phyloP scores from a whole-genome alignment of 2,888 invertebrate species.

The Heteropelma amictum region DNA sequence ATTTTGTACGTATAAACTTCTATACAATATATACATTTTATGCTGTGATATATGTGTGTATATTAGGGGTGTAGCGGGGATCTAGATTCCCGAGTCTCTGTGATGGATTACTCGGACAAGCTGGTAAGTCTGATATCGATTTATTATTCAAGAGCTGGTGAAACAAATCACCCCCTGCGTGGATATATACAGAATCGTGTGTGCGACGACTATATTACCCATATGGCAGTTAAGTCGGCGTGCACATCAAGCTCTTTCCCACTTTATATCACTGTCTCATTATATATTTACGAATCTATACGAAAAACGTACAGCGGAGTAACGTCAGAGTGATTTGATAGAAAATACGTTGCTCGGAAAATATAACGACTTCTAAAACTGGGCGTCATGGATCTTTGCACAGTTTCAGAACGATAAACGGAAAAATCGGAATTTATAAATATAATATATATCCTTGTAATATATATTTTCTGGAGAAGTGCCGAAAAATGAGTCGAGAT shows the following conservation, averaged over 20 bases:
- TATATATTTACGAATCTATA: not conserved
- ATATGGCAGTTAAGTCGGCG: conserved; percentile 8
- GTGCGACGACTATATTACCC: conserved; percentile 42
- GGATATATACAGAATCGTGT: conserved; percentile 7
- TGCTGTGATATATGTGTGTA: not conserved
- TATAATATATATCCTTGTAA: too few species aligned
- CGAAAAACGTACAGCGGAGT: not conserved
- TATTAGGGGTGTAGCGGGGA: conserved; percentile 24
- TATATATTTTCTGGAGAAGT: too few species aligned
- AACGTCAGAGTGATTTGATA: not conserved
- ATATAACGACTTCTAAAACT: too few species aligned
- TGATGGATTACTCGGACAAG: conserved; percentile 62
- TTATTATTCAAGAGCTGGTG: conserved; percentile 56
- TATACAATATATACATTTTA: not conserved
- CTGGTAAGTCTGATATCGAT: conserved; percentile 60
- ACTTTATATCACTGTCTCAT: conserved; percentile 21
- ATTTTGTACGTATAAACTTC: conserved; percentile 51
- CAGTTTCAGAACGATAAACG: too few species aligned
- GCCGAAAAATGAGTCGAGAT: too few species aligned
- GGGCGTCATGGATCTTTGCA: too few species aligned
- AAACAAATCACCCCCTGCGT: conserved; percentile 49
- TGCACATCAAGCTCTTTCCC: conserved; percentile 12
- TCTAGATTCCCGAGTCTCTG: conserved; percentile 51
- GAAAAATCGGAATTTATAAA: too few species aligned
- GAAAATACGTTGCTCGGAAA: not conserved